phyloP scores from a whole-genome alignment of 2,113 vertebrate species.

The Microtus richardsoni region DNA sequence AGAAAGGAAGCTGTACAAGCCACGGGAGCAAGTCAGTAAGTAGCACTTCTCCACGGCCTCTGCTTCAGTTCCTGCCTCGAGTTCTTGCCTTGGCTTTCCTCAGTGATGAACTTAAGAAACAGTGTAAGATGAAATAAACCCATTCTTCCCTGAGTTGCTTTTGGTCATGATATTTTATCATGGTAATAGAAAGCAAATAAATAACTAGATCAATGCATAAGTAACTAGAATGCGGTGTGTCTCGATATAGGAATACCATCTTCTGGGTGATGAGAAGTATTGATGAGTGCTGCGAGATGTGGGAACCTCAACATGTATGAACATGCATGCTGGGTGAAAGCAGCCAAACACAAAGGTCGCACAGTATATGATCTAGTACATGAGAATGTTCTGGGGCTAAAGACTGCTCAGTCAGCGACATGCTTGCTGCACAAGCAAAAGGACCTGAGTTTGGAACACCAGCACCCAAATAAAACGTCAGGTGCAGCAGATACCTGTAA shows the following conservation, averaged over 20 bases:
- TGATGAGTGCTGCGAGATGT: background rate
- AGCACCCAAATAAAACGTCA: background rate
- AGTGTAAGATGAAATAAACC: background rate
- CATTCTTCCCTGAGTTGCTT: background rate
- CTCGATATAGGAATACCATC: background rate
- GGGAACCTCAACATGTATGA: background rate
- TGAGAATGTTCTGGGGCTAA: background rate
- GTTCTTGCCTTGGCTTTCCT: background rate
- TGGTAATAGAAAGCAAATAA: background rate
- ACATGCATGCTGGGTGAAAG: background rate
- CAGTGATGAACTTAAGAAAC: background rate
- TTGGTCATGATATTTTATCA: background rate
- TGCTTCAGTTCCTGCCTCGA: background rate
- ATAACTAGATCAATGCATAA: background rate
- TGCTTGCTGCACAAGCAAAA: background rate
- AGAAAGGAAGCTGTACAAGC: background rate
- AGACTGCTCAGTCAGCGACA: background rate
- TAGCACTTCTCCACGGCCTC: background rate
- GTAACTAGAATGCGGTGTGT: background rate
- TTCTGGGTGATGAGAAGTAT: background rate
- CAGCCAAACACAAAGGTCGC: conserved; percentile 4
- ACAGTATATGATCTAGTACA: background rate
- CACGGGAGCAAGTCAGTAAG: background rate
- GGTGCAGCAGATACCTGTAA: background rate
- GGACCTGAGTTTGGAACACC: background rate